These are phyloP conservation scores for Manis crassicaudata DNA, from an alignment of 2,797 vertebrate species.

Conservation along the genomic window DNA sequence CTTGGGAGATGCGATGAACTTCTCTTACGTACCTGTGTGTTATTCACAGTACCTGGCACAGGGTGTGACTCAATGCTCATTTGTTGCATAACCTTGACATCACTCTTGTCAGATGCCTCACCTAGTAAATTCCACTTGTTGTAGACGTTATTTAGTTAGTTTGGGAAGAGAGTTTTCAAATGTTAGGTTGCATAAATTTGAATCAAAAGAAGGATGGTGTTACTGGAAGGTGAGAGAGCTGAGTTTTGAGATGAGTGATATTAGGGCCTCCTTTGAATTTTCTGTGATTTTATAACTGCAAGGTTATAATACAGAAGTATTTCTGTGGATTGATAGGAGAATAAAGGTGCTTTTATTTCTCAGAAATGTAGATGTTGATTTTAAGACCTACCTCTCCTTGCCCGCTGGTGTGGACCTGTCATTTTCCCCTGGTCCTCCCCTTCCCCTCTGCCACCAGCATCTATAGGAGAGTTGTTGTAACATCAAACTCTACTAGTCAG, in stretches of 20 bases:
- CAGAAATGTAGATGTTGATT: neutral
- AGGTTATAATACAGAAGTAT: neutral
- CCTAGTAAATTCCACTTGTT: neutral
- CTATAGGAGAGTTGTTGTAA: neutral
- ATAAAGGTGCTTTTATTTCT: neutral
- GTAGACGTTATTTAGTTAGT: neutral
- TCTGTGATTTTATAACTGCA: neutral
- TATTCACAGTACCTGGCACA: neutral
- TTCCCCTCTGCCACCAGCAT: neutral
- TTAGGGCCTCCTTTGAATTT: neutral
- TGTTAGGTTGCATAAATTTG: neutral
- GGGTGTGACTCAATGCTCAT: neutral
- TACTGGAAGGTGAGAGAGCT: neutral
- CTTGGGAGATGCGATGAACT: neutral
- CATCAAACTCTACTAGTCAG: neutral
- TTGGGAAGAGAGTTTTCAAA: neutral
- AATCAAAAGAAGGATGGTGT: neutral
- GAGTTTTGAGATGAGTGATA: neutral
- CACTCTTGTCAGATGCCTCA: neutral
- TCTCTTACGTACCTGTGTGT: neutral
- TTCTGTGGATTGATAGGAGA: neutral
- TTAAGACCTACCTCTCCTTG: neutral
- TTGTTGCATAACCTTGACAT: neutral
- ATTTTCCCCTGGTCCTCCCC: neutral
- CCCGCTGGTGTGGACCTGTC: neutral